A percentile compares a stretch with the other conserved stretches of the same genome.
phyloP scores from a whole-genome alignment of 2,797 vertebrate genomes.

The Aldrovandia affinis region DNA sequence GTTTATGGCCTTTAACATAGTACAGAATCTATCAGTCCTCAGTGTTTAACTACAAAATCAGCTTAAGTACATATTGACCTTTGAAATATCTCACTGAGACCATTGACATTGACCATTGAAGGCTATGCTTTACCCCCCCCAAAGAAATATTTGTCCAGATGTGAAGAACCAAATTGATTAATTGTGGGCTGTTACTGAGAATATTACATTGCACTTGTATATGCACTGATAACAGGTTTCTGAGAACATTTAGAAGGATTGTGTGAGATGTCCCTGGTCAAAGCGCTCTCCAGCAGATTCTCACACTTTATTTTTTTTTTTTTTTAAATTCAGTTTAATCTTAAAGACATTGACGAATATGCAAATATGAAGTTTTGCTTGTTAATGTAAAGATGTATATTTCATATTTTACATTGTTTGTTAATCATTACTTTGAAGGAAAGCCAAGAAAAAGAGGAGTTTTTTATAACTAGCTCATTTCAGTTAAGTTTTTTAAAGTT shows the following conservation, averaged over 20 bases:
- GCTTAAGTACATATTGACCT: not conserved
- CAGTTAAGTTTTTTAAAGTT: too few relatives aligned
- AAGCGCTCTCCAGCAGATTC: not conserved
- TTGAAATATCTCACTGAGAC: not conserved
- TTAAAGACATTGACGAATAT: not conserved
- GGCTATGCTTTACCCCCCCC: too few relatives aligned
- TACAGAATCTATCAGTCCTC: too few relatives aligned
- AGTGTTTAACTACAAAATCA: not conserved
- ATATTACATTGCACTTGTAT: not conserved
- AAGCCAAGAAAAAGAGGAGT: too few relatives aligned
- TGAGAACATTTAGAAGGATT: not conserved
- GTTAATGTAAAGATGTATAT: too few relatives aligned
- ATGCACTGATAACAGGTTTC: not conserved
- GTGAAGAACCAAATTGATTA: not conserved
- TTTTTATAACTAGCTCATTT: too few relatives aligned
- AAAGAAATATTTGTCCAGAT: not conserved
- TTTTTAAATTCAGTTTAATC: not conserved
- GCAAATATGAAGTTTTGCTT: too few relatives aligned
- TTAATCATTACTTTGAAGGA: too few relatives aligned
- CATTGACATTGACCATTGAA: not conserved
- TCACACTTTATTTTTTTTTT: not conserved
- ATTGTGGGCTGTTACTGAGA: not conserved
- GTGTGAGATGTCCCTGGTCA: not conserved
- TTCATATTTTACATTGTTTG: too few relatives aligned
- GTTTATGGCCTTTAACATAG: too few relatives aligned